Evolutionary conservation across 2,888 invertebrate species (phyloP).

Genomic region (Coecobrya sp.): DNA sequence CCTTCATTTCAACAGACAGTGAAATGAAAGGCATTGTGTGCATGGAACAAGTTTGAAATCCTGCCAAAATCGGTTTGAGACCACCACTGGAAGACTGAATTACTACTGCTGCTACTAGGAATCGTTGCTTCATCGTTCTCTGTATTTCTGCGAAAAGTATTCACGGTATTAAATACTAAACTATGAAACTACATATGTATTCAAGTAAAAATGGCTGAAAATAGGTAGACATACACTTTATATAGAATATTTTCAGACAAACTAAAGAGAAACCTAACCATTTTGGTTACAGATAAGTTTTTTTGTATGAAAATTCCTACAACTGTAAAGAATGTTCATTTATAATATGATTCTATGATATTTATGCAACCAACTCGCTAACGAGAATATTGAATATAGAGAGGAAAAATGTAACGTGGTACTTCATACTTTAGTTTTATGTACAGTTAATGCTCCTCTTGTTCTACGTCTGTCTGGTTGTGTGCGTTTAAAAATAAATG

Average conservation of each 20-base stretch:
- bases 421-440: neutral
- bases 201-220: neutral
- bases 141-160: neutral
- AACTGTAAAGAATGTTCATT: neutral
- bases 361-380: neutral
- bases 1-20: neutral
- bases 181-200: neutral
- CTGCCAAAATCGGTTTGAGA: slow-evolving; percentile 68
- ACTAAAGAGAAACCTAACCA: neutral
- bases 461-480: neutral
- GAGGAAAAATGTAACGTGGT: neutral
- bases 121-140: neutral
- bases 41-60: slow-evolving; percentile 63
- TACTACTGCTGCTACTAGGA: slow-evolving; percentile 37
- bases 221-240: slow-evolving; percentile 21
- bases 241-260: neutral
- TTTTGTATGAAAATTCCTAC: neutral
- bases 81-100: slow-evolving; percentile 46
- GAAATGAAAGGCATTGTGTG: neutral
- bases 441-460: neutral
- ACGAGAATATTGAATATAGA: neutral
- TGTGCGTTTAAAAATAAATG: neutral
- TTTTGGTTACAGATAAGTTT: slow-evolving; percentile 30
- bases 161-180: neutral
- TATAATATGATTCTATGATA: neutral